Base-by-base conservation (phyloP, 2,888 invertebrate genomes). In the Cactoblastis cactorum region DNA sequence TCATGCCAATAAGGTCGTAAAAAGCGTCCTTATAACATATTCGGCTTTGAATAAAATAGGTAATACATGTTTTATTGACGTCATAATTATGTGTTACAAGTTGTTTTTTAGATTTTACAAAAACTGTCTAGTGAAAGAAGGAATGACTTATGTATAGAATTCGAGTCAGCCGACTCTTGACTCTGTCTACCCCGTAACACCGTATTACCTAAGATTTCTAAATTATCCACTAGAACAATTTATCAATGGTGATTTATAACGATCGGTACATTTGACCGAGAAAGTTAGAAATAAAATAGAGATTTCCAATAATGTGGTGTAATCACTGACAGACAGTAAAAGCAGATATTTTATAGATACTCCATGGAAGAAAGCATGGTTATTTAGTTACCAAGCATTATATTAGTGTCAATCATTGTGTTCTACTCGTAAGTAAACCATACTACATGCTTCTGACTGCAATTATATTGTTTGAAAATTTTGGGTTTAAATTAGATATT, bases 271-370 rank as follows among this genome's bases (percentile, higher is more conserved):
- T 49, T 53, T 51, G 39, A 45, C 51, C 53, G 56, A 58, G 62
- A 62, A 62, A 61, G 62, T 58, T n/a, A 50, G 53, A 50, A 45
- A 57, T 57, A 61, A 55, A 59, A 53, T 61, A 60, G 58, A 63
- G 60, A 63, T 56, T 59, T 51, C 45, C 46, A 50, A 50, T 57
- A 62, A 56, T 53, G 50, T 12, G 17, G n/a, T 8, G 49, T 19
- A 39, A 49, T 49, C 49, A 32, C 54, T 48, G 56, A 58, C 55
- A 45, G 50, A 53, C 54, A 19, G 54, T 51, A 50, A 58, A 55
- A 62, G 58, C 62, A 1, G 35, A 35, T 19, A 35, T 37, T 47
- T 22, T 17, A 43, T 28, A 43, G 43, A 43, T 28, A 17, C 4
- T 14, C 3, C 43, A 15, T 43, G 5, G 43, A 39, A 39, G 39